Percentiles rank a stretch among this genome's conserved stretches.
Conservation (phyloP, 2,888 invertebrate genomes). For the Troglohyphantes excavatus region DNA sequence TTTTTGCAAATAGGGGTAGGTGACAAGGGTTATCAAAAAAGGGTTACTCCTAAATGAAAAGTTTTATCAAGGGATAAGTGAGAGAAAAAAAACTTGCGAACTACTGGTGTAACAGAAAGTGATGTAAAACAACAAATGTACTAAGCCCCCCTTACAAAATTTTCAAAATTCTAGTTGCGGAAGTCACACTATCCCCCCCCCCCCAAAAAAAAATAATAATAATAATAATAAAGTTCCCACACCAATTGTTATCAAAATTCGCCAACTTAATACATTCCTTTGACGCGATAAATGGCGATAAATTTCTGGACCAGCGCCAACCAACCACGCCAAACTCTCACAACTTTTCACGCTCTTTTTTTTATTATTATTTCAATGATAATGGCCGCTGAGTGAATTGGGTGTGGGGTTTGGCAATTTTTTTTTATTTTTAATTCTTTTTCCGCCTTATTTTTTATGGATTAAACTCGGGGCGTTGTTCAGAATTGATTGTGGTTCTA, state of each 20-base stretch:
- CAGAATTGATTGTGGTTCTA: slow-evolving; percentile 47
- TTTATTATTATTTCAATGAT: slow-evolving; percentile 12
- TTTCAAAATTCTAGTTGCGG: too few species aligned
- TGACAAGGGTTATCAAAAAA: too few species aligned
- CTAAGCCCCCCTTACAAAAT: too few species aligned
- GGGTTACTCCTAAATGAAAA: too few species aligned
- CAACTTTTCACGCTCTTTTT: slow-evolving; percentile 42
- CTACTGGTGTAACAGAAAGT: too few species aligned
- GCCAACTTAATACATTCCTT: slow-evolving; percentile 5
- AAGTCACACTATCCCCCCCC: not conserved
- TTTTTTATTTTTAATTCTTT: not conserved
- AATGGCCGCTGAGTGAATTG: slow-evolving; percentile 10
- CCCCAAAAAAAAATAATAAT: not conserved
- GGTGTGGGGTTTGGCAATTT: not conserved
- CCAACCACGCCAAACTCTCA: slow-evolving; percentile 32
- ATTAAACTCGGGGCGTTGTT: not conserved
- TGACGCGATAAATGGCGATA: slow-evolving; percentile 33
- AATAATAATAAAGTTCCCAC: not conserved
- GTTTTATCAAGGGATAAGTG: too few species aligned
- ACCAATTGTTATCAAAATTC: not conserved
- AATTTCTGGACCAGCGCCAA: slow-evolving; percentile 25
- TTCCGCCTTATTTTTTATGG: not conserved
- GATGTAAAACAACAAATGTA: too few species aligned
- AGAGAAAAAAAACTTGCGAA: too few species aligned
- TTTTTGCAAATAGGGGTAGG: too few species aligned